Percentiles rank a stretch among this genome's conserved stretches.
Evolutionary conservation across 1,140 invertebrate genomes (phyloP).

Genomic region (Drosophila serrata): DNA sequence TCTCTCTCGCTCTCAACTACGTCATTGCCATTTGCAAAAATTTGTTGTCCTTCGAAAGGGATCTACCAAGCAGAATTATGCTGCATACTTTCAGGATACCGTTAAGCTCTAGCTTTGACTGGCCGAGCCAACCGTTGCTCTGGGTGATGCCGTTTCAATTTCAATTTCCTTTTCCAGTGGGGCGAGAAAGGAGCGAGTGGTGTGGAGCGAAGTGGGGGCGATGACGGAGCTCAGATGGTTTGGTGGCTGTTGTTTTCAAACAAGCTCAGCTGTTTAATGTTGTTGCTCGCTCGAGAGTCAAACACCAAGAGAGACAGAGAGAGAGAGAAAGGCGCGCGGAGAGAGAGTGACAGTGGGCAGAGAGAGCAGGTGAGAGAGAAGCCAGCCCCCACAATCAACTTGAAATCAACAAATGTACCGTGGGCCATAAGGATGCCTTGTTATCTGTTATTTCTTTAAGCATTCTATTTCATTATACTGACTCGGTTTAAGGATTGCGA

Average conservation of each 20-base stretch:
- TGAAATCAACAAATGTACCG: conserved; percentile 48
- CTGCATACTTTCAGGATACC: conserved; percentile 40
- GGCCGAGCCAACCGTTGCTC: neutral
- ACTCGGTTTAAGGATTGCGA: neutral
- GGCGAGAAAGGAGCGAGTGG: neutral
- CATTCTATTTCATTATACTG: neutral
- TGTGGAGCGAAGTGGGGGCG: neutral
- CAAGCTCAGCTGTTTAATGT: conserved; percentile 84
- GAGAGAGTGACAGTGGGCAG: neutral
- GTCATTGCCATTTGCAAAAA: conserved; percentile 50
- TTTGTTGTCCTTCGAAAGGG: conserved; percentile 37
- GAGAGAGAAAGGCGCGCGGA: neutral
- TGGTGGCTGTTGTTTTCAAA: conserved; percentile 73
- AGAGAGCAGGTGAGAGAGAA: conserved; percentile 8
- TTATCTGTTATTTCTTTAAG: no score
- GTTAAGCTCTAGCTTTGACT: conserved; percentile 7
- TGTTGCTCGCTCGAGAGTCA: conserved; percentile 62
- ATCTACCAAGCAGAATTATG: conserved; percentile 30
- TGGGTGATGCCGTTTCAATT: conserved; percentile 42
- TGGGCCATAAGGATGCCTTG: conserved; percentile 6
- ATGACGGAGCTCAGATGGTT: conserved; percentile 22
- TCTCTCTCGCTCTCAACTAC: conserved; percentile 15
- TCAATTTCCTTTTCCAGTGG: conserved; percentile 34
- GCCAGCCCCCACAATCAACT: conserved; percentile 22
- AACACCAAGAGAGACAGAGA: conserved; percentile 11